Evolutionary conservation across 2,797 vertebrate genomes (phyloP), one percentile per base, ranked within the genome.

Genomic region (Australoheros facetus): DNA sequence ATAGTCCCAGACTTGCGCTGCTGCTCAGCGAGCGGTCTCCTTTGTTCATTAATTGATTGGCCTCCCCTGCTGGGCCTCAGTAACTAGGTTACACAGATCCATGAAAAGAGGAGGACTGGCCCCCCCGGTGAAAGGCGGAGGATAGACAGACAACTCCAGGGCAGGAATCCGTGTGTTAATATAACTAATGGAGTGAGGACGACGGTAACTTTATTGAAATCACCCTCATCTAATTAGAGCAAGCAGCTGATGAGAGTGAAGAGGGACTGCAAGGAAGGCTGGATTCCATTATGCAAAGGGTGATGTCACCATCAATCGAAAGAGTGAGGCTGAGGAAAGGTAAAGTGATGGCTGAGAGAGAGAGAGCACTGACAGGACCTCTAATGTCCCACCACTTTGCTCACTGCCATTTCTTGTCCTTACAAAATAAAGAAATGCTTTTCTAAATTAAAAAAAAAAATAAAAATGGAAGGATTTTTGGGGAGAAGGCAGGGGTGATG

Each of bases 1-100:
- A 92, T 89, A 91, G 90, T 91, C 88, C 87, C 86, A 91, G 90
- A 88, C 92, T 88, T 71, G 53, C 54, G 62, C 84, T 77, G 78
- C 88, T 84, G 88, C 93, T 91, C 92, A 82, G 88, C 79, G 91
- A 94, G 92, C 79, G 77, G 87, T 85, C 90, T 92, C 87, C 94
- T 94, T 95, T 95, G 93, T 95, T 95, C 93, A 94, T 93, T 94
- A 95, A 95, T 94, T 95, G 92, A 95, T 95, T 94, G 92, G 87
- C 87, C 91, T 93, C 86, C 93, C 94, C 93, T 90, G 89, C 92
- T 88, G 92, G 89, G 93, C 92, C 92, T 91, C 92, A 91, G 92
- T 93, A 95, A 94, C 93, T 94, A 94, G 94, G 94, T 95, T 95
- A 94, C 93, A 90, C 84, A 83, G 92, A 93, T 92, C 91, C 82